Evolutionary conservation across 2,888 invertebrate genomes (phyloP).

Genomic region (Oxyteleia sp.): DNA sequence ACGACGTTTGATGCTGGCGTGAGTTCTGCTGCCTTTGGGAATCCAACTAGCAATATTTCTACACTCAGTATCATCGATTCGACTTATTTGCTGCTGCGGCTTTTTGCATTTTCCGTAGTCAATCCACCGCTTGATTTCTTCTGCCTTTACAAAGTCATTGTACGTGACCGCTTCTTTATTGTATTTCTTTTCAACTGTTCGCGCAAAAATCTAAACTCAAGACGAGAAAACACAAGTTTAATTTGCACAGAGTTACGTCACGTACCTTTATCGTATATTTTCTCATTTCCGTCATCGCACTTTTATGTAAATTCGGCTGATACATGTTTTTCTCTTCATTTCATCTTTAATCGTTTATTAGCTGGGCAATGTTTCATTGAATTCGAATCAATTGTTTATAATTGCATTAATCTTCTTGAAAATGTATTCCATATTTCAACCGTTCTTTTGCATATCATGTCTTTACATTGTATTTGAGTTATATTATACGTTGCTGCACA

Average conservation of each 20-base stretch:
- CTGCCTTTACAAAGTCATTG: slow-evolving; percentile 7
- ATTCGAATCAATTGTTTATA: slow-evolving; percentile 1
- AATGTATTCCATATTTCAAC: slow-evolving; percentile 43
- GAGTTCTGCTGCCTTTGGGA: slow-evolving; percentile 28
- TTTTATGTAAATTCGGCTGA: too few species aligned
- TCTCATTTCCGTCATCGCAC: background rate
- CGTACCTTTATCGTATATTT: background rate
- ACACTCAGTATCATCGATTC: slow-evolving; percentile 9
- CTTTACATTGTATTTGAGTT: slow-evolving; percentile 35
- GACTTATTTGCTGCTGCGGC: slow-evolving; percentile 23
- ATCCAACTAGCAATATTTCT: slow-evolving; percentile 47
- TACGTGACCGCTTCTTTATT: slow-evolving; percentile 36
- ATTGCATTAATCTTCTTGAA: slow-evolving; percentile 25
- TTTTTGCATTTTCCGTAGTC: slow-evolving; percentile 36
- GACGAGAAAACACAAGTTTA: slow-evolving; percentile 31
- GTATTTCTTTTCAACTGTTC: slow-evolving; percentile 28
- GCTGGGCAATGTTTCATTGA: background rate
- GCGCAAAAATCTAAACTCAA: slow-evolving; percentile 19
- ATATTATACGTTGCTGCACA: slow-evolving; percentile 22
- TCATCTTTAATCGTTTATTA: background rate
- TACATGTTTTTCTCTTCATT: background rate
- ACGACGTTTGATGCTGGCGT: slow-evolving; percentile 16
- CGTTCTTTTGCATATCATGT: slow-evolving; percentile 28
- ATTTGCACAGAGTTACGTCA: slow-evolving; percentile 19
- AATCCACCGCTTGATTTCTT: slow-evolving; percentile 33